Conservation (phyloP, 2,888 invertebrate genomes). For the Glyphotaelius pellucidus region DNA sequence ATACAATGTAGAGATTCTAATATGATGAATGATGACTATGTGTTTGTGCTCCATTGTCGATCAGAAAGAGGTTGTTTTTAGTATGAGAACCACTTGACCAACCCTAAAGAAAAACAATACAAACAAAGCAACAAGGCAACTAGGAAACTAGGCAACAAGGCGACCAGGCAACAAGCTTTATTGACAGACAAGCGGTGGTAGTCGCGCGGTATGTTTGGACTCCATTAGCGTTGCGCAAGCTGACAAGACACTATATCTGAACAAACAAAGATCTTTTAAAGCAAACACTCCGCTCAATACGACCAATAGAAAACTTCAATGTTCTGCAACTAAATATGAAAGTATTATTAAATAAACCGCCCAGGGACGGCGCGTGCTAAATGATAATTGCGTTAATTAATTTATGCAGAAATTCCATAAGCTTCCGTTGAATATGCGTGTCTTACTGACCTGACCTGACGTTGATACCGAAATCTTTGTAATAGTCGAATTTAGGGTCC, state of each 20-base stretch:
- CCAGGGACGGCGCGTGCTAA: constrained; percentile 9
- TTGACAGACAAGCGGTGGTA: constrained; percentile 2
- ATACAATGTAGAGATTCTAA: too few relatives aligned
- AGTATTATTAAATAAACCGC: constrained; percentile 49
- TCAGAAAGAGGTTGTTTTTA: neutral
- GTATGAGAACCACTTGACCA: neutral
- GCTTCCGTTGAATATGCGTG: too few relatives aligned
- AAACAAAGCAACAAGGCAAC: neutral
- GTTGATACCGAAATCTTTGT: too few relatives aligned
- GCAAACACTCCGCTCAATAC: constrained; percentile 59
- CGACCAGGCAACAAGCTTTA: neutral
- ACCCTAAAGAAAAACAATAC: constrained; percentile 10
- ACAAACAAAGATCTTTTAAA: constrained; percentile 59
- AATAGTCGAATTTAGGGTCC: too few relatives aligned
- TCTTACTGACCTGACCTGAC: too few relatives aligned
- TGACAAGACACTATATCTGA: constrained; percentile 58
- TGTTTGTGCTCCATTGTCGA: neutral
- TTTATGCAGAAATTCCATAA: neutral
- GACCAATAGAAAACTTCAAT: constrained; percentile 60
- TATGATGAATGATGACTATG: too few relatives aligned
- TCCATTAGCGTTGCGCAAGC: constrained; percentile 64
- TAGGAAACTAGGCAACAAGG: neutral
- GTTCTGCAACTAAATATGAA: constrained; percentile 64
- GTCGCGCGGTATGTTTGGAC: constrained; percentile 51
- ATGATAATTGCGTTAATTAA: neutral